Percentiles rank a stretch among this genome's conserved stretches.
Evolutionary conservation across 2,797 vertebrate genomes (phyloP).

Genomic region (Synaphobranchus kaupii): DNA sequence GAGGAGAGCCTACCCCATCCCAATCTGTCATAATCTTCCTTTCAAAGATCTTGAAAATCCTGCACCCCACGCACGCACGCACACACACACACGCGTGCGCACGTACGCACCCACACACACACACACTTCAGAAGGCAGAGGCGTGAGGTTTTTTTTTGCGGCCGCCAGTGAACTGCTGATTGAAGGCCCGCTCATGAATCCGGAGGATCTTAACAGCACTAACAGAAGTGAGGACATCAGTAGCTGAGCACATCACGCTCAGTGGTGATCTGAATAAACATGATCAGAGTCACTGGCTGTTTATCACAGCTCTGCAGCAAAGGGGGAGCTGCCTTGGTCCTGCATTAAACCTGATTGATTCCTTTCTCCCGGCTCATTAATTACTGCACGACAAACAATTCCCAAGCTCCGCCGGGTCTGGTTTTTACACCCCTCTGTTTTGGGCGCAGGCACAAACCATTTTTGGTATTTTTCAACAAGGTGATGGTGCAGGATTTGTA

Average conservation of each 20-base stretch:
- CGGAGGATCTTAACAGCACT: background rate
- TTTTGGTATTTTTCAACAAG: background rate
- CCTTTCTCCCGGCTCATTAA: background rate
- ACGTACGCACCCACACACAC: background rate
- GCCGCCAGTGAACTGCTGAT: background rate
- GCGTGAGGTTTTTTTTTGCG: background rate
- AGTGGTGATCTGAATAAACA: background rate
- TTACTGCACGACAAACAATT: background rate
- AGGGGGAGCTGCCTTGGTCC: background rate
- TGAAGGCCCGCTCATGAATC: background rate
- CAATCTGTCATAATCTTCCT: slow-evolving; percentile 28
- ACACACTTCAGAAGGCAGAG: background rate
- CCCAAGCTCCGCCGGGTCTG: background rate
- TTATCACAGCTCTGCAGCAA: background rate
- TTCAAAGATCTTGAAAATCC: slow-evolving; percentile 3
- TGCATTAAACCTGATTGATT: background rate
- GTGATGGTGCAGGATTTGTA: background rate
- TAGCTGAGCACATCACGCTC: background rate
- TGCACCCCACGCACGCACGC: background rate
- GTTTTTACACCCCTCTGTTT: background rate
- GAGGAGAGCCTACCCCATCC: slow-evolving; percentile 1
- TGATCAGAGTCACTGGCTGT: background rate
- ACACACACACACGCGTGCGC: background rate
- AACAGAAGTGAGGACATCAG: slow-evolving; percentile 20
- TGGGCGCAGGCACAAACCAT: background rate